Evolutionary conservation across 2,888 invertebrate species (phyloP), one percentile per base, ranked within the genome.

Genomic region (Clusia tigrina): DNA sequence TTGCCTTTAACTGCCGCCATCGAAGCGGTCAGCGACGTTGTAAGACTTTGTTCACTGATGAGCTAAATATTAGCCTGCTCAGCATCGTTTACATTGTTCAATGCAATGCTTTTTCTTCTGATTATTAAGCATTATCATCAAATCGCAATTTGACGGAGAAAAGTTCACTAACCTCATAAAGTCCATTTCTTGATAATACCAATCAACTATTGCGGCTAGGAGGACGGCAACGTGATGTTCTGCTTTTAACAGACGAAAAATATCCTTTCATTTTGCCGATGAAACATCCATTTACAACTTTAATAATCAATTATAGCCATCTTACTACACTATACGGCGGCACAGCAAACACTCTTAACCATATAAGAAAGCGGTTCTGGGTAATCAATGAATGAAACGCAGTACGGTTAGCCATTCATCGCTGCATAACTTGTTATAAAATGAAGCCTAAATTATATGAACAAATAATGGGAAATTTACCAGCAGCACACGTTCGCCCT

Each of bases 391-490:
- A 5, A 6, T 51, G 58, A 26, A 24, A 48, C 15, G 26, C 26
- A 2, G 26, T 18, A 12, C 5, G 58, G n/a, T 6, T n/a, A 10
- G 17, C 38, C n/a, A 59, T 52, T 15, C 52, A 59, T 12, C 59
- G 24, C 32, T 63, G 55, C 51, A 54, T 56, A 15, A 60, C 22
- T 2, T 65, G 59, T 46, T 65, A 60, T 18, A 25, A 51, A 15
- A 10, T 37, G 23, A 53, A 55, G 17, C 60, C 60, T 10, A 42
- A 53, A 46, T 12, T 32, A 10, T 20, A 23, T 17, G 37, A 57
- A 18, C 60, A 64, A 23, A 12, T 60, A 1, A 60, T 64, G 58
- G 58, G 60, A n/a, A 58, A 38, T 48, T 23, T 60, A 17, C 60
- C 58, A 3, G 32, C 51, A 54, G 56, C 42, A 18, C 18, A 42